These are phyloP conservation scores for Phrynosoma blainvillii DNA, from an alignment of 2,113 vertebrate genomes.

Conservation along the genomic window DNA sequence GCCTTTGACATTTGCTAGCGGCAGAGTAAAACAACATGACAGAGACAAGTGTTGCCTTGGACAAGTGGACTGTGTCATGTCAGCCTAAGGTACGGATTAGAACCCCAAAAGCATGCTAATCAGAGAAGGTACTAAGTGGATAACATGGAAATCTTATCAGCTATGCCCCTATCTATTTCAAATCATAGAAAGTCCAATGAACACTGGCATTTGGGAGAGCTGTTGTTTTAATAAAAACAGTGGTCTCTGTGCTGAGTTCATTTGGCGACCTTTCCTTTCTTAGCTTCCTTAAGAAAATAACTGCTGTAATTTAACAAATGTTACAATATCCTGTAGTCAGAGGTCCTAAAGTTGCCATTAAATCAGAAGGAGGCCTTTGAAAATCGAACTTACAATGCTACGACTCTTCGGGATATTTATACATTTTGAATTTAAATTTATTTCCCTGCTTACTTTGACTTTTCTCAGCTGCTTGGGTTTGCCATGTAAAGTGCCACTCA, in stretches of 20 bases:
- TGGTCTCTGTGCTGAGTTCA: background rate
- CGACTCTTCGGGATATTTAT: slow-evolving; percentile 5
- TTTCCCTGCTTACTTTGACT: slow-evolving; percentile 37
- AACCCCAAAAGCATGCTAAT: background rate
- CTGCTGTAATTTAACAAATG: background rate
- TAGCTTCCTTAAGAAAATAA: background rate
- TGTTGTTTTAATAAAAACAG: background rate
- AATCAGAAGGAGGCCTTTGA: background rate
- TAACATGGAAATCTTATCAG: background rate
- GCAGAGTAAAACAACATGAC: background rate
- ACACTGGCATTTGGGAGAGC: background rate
- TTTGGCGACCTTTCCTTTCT: background rate
- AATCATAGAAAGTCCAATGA: background rate
- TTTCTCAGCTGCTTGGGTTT: slow-evolving; percentile 35
- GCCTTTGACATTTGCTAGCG: slow-evolving; percentile 37
- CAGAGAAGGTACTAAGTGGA: background rate
- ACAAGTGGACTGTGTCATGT: background rate
- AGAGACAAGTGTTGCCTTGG: slow-evolving; percentile 1
- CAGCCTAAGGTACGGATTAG: slow-evolving; percentile 22
- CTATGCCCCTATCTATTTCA: background rate
- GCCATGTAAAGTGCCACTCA: slow-evolving; percentile 10
- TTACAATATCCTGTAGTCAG: background rate
- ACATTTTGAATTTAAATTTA: background rate
- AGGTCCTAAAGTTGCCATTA: background rate
- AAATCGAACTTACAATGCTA: background rate